Conservation (phyloP, 2,888 invertebrate genomes). For the Drosophila ezoana region DNA sequence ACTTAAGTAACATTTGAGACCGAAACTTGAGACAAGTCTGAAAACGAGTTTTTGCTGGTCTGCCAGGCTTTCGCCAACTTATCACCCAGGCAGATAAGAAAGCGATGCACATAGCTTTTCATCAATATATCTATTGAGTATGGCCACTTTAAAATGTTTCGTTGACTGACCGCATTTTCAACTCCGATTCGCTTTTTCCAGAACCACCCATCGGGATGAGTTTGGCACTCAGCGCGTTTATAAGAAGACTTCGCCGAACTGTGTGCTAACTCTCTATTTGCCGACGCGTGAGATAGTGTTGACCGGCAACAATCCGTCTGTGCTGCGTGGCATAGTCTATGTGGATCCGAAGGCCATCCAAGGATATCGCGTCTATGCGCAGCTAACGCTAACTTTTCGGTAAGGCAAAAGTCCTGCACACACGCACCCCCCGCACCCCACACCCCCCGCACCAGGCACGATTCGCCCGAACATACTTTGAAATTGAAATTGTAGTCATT, state of each 20-base stretch:
- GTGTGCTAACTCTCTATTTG: constrained; percentile 92
- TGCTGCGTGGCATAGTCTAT: constrained; percentile 95
- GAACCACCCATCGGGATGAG: constrained; percentile 72
- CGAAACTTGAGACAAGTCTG: too few species aligned
- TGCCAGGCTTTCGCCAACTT: too few species aligned
- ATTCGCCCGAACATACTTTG: not conserved
- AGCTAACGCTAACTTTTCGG: constrained; percentile 96
- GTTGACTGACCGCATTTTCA: not conserved
- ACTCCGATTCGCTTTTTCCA: constrained; percentile 20
- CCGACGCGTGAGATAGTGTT: constrained; percentile 92
- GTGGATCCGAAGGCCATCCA: constrained; percentile 94
- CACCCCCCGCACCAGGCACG: not conserved
- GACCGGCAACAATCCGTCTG: constrained; percentile 90
- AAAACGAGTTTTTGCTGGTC: too few species aligned
- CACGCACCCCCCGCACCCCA: not conserved
- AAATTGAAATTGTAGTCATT: constrained; percentile 35
- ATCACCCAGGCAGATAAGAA: too few species aligned
- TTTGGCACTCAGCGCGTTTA: constrained; percentile 88
- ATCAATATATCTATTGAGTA: too few species aligned
- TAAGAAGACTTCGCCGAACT: constrained; percentile 94
- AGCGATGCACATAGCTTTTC: too few species aligned
- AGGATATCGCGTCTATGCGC: constrained; percentile 93
- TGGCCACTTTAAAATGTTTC: too few species aligned
- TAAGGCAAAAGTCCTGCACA: constrained; percentile 80
- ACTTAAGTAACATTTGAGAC: too few species aligned